Evolutionary conservation across 2,797 vertebrate species (phyloP).

Genomic region (Hirundo rustica): DNA sequence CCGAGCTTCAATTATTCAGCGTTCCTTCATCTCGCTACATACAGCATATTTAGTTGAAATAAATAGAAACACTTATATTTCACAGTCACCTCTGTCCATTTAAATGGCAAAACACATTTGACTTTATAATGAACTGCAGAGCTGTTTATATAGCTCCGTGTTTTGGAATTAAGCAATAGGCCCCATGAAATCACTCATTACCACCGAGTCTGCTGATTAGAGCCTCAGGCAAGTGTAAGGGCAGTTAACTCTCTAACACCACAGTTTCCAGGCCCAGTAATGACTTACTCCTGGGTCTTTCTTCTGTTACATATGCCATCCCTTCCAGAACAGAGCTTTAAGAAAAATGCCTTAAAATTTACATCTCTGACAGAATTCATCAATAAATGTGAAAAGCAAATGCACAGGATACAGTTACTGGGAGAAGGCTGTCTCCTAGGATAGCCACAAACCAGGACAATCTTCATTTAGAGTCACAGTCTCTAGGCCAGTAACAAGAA

Average conservation of each 20-base stretch:
- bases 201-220: conserved; percentile 24
- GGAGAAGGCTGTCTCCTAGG: neutral
- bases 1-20: neutral
- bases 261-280: neutral
- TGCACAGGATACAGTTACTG: neutral
- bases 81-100: conserved; percentile 24
- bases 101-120: conserved; percentile 35
- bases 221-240: conserved; percentile 13
- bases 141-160: conserved; percentile 29
- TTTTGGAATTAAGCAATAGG: conserved; percentile 46
- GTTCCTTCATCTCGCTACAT: neutral
- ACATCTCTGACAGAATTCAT: neutral
- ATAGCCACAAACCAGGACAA: neutral
- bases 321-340: neutral
- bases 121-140: conserved; percentile 42
- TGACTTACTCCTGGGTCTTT: neutral
- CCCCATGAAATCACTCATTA: conserved; percentile 48
- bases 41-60: neutral
- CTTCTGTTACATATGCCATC: neutral
- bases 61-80: conserved; percentile 5
- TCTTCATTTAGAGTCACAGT: neutral
- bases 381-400: neutral
- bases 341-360: neutral
- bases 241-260: neutral
- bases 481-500: neutral